A percentile compares a stretch with the other conserved stretches of the same genome.
phyloP scores from a whole-genome alignment of 2,113 vertebrate species.

The Mustela nigripes region DNA sequence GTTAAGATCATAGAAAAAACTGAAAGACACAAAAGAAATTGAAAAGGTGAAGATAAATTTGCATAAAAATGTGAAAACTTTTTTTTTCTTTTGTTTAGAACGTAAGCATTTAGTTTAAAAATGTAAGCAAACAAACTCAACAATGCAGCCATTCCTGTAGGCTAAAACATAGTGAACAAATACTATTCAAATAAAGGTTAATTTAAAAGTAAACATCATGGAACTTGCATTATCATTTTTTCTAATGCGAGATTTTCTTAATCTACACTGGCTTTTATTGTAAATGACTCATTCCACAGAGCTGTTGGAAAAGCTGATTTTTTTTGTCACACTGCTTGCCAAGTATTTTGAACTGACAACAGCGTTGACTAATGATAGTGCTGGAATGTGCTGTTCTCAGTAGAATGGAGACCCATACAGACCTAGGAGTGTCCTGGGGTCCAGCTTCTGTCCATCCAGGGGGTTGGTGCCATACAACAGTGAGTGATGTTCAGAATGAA shows the following conservation, averaged over 20 bases:
- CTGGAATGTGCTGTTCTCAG: conserved; percentile 89
- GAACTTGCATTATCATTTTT: conserved; percentile 74
- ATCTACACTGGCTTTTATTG: conserved; percentile 80
- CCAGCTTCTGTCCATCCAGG: conserved; percentile 91
- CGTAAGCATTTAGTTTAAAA: not conserved
- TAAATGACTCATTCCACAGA: conserved; percentile 83
- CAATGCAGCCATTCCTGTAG: conserved; percentile 36
- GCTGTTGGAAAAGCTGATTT: conserved; percentile 86
- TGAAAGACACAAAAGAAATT: not conserved
- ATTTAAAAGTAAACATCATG: conserved; percentile 70
- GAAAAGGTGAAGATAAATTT: conserved; percentile 32
- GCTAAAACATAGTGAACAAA: not conserved
- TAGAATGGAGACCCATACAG: conserved; percentile 87
- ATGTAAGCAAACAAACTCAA: conserved; percentile 24
- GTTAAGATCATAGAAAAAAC: not conserved
- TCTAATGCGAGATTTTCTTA: conserved; percentile 78
- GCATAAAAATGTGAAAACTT: not conserved
- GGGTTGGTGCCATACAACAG: conserved; percentile 90
- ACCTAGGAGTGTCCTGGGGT: conserved; percentile 91
- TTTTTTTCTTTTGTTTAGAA: not conserved
- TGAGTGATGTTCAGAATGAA: conserved; percentile 92
- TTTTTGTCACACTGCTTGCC: conserved; percentile 86
- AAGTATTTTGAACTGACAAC: conserved; percentile 88
- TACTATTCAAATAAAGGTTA: conserved; percentile 68
- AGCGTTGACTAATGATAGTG: conserved; percentile 88